phyloP scores from a whole-genome alignment of 2,888 invertebrate genomes.

The Steinernema hermaphroditum region DNA sequence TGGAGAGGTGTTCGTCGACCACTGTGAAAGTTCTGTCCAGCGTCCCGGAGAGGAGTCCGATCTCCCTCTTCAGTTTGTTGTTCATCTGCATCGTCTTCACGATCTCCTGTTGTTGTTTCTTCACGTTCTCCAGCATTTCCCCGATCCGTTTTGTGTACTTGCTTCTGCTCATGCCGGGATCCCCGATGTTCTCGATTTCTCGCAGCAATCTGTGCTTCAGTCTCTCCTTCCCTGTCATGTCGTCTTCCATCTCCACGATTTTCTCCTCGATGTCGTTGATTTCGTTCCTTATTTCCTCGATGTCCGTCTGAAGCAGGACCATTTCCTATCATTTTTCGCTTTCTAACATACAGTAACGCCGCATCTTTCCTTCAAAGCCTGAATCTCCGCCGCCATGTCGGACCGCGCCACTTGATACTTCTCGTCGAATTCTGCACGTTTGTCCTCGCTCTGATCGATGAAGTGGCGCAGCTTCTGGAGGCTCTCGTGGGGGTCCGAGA shows the following conservation, averaged over 20 bases:
- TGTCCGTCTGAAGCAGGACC: conserved; percentile 4
- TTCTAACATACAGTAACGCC: conserved; percentile 8
- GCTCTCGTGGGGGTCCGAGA: neutral
- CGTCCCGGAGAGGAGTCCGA: conserved; percentile 15
- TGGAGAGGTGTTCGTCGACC: neutral
- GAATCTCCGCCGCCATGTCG: neutral
- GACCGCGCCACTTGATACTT: neutral
- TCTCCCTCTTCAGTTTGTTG: conserved; percentile 25
- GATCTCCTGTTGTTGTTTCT: conserved; percentile 25
- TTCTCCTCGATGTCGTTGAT: conserved; percentile 22
- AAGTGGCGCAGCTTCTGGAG: conserved; percentile 8
- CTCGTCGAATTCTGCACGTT: conserved; percentile 12
- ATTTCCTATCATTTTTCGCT: neutral
- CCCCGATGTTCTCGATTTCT: conserved; percentile 22
- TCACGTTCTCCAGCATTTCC: conserved; percentile 23
- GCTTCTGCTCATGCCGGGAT: conserved; percentile 17
- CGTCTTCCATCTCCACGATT: conserved; percentile 15
- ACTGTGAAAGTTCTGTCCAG: conserved; percentile 7
- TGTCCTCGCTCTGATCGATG: conserved; percentile 11
- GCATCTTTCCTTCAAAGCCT: neutral
- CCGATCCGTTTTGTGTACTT: conserved; percentile 23
- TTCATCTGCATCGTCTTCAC: conserved; percentile 10
- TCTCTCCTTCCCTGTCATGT: conserved; percentile 12
- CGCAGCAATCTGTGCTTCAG: neutral
- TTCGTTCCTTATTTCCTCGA: conserved; percentile 9